phyloP scores from a whole-genome alignment of 2,888 invertebrate genomes.

The Athetis lepigone region DNA sequence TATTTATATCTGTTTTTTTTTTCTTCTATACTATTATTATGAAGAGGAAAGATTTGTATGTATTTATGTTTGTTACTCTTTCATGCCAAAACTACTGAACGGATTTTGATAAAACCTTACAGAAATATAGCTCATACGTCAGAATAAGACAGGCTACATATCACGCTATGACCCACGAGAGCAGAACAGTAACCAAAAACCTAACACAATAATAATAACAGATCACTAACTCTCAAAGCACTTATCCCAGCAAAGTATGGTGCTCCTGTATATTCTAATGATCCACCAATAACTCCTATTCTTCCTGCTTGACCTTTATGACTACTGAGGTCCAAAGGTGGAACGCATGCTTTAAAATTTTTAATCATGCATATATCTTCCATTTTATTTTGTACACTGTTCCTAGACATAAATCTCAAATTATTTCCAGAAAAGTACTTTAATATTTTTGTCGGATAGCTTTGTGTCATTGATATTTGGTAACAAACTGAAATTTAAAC shows the following conservation, averaged over 20 bases:
- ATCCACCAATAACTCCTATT: conserved; percentile 98
- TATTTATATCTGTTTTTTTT: too few relatives aligned
- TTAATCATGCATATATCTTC: conserved; percentile 69
- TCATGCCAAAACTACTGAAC: too few relatives aligned
- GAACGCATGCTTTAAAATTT: conserved; percentile 86
- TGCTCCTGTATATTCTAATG: conserved; percentile 98
- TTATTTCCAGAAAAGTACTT: conserved; percentile 21
- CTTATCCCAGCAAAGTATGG: conserved; percentile 98
- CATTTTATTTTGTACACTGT: conserved; percentile 59
- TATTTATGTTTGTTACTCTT: too few relatives aligned
- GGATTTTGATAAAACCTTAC: too few relatives aligned
- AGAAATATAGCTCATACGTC: too few relatives aligned
- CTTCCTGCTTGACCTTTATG: conserved; percentile 98
- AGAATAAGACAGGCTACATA: too few relatives aligned
- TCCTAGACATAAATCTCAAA: conserved; percentile 16
- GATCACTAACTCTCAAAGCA: conserved; percentile 92
- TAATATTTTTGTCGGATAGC: conserved; percentile 29
- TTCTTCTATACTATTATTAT: too few relatives aligned
- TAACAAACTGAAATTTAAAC: not conserved
- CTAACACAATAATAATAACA: too few relatives aligned
- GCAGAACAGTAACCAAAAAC: too few relatives aligned
- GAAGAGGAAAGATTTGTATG: too few relatives aligned
- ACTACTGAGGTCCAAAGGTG: conserved; percentile 91
- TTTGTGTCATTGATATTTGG: conserved; percentile 26
- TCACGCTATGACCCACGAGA: not conserved